Conservation (phyloP, 1,140 invertebrate species). For the Harpegnathos saltator region DNA sequence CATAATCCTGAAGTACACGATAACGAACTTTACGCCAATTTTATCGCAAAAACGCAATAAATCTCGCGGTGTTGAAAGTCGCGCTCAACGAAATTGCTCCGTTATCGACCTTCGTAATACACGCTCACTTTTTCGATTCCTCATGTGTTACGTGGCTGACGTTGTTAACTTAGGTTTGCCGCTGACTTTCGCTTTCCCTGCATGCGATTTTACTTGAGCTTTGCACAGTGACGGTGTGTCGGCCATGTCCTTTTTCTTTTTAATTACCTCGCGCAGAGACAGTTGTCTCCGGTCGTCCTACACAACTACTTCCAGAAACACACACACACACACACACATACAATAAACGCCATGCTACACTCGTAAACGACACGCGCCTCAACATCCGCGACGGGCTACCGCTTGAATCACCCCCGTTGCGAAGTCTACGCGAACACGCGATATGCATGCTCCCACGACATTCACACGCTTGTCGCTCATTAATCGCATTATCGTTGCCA, state of each 20-base stretch:
- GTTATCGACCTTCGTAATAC: neutral
- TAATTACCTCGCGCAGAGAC: neutral
- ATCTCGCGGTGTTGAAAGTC: slow-evolving; percentile 9
- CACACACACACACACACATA: no score
- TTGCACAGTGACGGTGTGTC: slow-evolving; percentile 24
- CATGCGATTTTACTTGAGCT: slow-evolving; percentile 45
- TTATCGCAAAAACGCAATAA: neutral
- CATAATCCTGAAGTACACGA: neutral
- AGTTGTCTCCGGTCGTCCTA: neutral
- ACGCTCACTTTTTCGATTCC: neutral
- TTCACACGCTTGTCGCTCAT: slow-evolving; percentile 46
- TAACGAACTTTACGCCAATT: neutral
- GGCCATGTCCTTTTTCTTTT: slow-evolving; percentile 58
- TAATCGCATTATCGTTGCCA: slow-evolving; percentile 75
- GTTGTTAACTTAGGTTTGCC: slow-evolving; percentile 1
- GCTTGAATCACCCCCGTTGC: slow-evolving; percentile 9
- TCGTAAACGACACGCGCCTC: neutral
- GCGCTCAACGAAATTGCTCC: slow-evolving; percentile 6
- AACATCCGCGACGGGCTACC: neutral
- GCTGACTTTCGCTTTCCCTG: neutral
- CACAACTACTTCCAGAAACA: neutral
- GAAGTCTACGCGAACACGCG: neutral
- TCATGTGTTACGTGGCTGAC: neutral
- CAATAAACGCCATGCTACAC: neutral
- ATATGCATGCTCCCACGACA: slow-evolving; percentile 9